A percentile compares a stretch with the other conserved stretches of the same genome.
phyloP scores from a whole-genome alignment of 2,797 vertebrate genomes.

The Knipowitschia caucasica region DNA sequence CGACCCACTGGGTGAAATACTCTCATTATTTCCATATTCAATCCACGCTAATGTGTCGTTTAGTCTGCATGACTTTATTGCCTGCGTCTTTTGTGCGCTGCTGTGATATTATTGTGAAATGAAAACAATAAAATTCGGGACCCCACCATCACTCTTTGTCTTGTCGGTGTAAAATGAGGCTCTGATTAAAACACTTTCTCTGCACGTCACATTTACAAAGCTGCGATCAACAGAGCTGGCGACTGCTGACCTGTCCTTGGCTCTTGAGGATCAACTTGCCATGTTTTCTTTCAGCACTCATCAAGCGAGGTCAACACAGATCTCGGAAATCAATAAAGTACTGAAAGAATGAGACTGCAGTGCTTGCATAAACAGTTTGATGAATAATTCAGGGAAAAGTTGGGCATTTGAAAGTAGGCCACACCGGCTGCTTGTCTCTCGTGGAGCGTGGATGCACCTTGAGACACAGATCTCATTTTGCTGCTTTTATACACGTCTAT shows the following conservation, averaged over 20 bases:
- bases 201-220: slow-evolving; percentile 27
- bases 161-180: slow-evolving; percentile 3
- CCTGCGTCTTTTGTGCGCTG: slow-evolving; percentile 2
- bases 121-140: slow-evolving; percentile 43
- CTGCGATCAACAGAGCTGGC: slow-evolving; percentile 14
- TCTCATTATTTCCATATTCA: slow-evolving; percentile 1
- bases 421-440: slow-evolving; percentile 54
- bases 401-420: slow-evolving; percentile 66
- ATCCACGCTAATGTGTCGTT: slow-evolving; percentile 4
- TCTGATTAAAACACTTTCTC: slow-evolving; percentile 46
- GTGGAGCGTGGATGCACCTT: slow-evolving; percentile 59
- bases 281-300: slow-evolving; percentile 20
- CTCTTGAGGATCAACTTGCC: slow-evolving; percentile 19
- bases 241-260: slow-evolving; percentile 45
- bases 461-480: slow-evolving; percentile 39
- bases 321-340: slow-evolving; percentile 59
- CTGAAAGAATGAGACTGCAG: slow-evolving; percentile 57
- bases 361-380: slow-evolving; percentile 67
- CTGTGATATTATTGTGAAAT: slow-evolving; percentile 17
- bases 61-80: background rate
- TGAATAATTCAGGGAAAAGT: slow-evolving; percentile 69
- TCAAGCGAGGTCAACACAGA: slow-evolving; percentile 38
- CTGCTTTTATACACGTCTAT: slow-evolving; percentile 38
- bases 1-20: too few species aligned
- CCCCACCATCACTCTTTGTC: slow-evolving; percentile 17